Percentiles rank a stretch among this genome's conserved stretches.
Evolutionary conservation across 1,140 invertebrate genomes (phyloP).

Genomic region (Planococcus citri): DNA sequence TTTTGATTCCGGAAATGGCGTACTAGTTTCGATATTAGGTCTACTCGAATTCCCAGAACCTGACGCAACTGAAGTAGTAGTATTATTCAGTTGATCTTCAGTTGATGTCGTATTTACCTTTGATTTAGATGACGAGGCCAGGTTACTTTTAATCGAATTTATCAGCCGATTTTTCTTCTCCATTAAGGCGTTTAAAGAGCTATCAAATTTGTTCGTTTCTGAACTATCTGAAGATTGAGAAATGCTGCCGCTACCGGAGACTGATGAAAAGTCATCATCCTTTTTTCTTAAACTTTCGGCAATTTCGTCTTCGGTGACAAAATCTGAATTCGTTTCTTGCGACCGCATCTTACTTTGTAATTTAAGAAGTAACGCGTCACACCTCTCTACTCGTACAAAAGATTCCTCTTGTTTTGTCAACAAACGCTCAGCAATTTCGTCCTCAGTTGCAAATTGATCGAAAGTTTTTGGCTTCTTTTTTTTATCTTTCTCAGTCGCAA

Average conservation of each 20-base stretch:
- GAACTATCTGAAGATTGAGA: background rate
- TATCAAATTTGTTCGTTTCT: background rate
- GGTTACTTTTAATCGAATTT: background rate
- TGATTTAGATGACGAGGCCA: background rate
- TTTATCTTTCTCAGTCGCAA: too few relatives aligned
- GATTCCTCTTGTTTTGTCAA: too few relatives aligned
- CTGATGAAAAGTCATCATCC: background rate
- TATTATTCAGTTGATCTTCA: background rate
- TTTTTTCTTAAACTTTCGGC: background rate
- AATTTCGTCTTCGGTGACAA: slow-evolving; percentile 4
- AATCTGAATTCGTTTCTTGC: background rate
- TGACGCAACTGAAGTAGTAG: background rate
- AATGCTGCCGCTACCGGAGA: background rate
- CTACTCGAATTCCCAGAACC: background rate
- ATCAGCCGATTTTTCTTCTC: background rate
- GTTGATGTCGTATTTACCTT: background rate
- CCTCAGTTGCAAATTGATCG: too few relatives aligned
- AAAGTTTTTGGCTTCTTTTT: too few relatives aligned
- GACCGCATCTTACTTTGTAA: too few relatives aligned
- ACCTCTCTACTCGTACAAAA: too few relatives aligned
- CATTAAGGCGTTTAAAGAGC: background rate
- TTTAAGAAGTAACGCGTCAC: too few relatives aligned
- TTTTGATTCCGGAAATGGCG: background rate
- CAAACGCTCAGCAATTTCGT: too few relatives aligned
- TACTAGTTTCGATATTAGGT: background rate